Evolutionary conservation across 2,113 vertebrate genomes (phyloP), one percentile per base, ranked within the genome.

Genomic region (Rhinoderma darwinii): DNA sequence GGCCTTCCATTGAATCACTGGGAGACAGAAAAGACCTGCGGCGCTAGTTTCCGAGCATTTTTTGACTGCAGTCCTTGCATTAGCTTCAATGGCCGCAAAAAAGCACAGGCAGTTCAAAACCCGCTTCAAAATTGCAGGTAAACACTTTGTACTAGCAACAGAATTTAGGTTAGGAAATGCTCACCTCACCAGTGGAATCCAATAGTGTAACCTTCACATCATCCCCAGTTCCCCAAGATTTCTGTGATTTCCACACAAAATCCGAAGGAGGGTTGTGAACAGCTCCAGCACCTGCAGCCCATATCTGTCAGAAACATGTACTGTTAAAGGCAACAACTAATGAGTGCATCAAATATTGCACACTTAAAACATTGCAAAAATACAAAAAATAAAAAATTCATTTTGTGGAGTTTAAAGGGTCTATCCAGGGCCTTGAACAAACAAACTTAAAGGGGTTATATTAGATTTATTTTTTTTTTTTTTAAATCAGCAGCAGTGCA

Each of bases 201-300:
- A 97, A 70, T 25, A 97, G 95, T 5, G 90, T 84, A 35, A 97
- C 93, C 30, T 84, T 90, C 0, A 96, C 88, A 39, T 92, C 91
- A 20, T 89, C 88, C 2, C 91, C 90, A 0, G 88, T 47, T 56
- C 94, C 95, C 95, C 96, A 96, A 17, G 90, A 95, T 74, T 76
- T 92, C 79, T 95, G 94, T 25, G 91, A 90, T 89, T 93, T 94
- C 90, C 96, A 94, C 0, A 97, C 78, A 80, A 97, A 90, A 85
- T 96, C 94, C 56, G 82, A 89, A 0, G 92, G 72, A 30, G 93
- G 89, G n/a, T 90, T 90, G 11, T 93, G 92, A 17, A 92, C 92
- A 17, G 87, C 82, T 73, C 92, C 93, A 75, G 93, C 89, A 12
- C 89, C 92, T 78, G 93, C 92, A n/a, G 94, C 93, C 96, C 96